These are phyloP conservation scores for Dasypogon diadema DNA, from an alignment of 2,888 invertebrate genomes.

Conservation along the genomic window DNA sequence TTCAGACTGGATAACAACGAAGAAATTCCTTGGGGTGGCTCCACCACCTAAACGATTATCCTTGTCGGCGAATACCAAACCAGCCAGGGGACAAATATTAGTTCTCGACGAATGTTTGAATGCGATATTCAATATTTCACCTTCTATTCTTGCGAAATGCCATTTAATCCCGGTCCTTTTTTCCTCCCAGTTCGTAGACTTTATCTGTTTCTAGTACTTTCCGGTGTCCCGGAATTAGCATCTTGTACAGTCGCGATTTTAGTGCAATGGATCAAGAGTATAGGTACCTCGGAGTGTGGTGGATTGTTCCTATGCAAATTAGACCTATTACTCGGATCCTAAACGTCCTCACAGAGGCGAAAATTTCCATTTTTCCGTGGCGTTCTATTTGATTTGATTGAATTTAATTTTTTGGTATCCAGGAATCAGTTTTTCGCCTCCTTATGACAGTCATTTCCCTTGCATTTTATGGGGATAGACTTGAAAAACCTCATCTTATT, in stretches of 20 bases:
- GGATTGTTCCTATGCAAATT: background rate
- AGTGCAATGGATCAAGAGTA: background rate
- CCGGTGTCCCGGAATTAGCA: constrained; percentile 11
- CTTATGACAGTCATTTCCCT: constrained; percentile 27
- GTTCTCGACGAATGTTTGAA: constrained; percentile 14
- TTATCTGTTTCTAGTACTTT: background rate
- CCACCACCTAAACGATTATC: background rate
- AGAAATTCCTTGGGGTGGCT: too few relatives aligned
- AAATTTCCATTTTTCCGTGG: background rate
- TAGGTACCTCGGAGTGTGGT: too few relatives aligned
- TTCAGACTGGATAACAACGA: background rate
- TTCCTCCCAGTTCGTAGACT: too few relatives aligned
- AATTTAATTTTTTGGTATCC: constrained; percentile 37
- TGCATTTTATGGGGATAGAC: constrained; percentile 8
- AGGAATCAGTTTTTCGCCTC: constrained; percentile 37
- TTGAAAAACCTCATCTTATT: constrained; percentile 20
- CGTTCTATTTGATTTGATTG: constrained; percentile 35
- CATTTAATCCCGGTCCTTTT: constrained; percentile 24
- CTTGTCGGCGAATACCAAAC: background rate
- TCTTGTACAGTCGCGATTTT: constrained; percentile 33
- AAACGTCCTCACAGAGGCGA: background rate
- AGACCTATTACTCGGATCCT: too few relatives aligned
- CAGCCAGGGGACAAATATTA: constrained; percentile 27
- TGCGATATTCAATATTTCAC: constrained; percentile 39
- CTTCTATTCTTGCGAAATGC: constrained; percentile 25